phyloP scores from a whole-genome alignment of 2,113 vertebrate species.

The Malaclemys terrapin region DNA sequence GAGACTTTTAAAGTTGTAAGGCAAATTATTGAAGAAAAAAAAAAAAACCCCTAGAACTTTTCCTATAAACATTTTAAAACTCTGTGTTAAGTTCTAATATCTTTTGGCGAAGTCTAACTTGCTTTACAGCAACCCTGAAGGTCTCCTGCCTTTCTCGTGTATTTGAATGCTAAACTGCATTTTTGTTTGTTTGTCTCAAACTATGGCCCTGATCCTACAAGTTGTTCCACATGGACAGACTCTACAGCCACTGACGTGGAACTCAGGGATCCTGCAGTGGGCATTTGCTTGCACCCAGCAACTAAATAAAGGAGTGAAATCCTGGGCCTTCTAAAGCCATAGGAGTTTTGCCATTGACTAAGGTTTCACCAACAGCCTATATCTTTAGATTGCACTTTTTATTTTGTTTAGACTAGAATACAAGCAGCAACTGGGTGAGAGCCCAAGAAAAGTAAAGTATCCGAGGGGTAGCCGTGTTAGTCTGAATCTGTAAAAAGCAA shows the following conservation, averaged over 20 bases:
- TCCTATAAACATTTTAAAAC: not conserved
- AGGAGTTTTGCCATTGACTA: not conserved
- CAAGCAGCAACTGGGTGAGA: not conserved
- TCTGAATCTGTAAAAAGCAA: too few relatives aligned
- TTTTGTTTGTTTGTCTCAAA: not conserved
- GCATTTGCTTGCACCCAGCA: not conserved
- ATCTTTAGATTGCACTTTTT: not conserved
- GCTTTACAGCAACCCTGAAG: accelerated
- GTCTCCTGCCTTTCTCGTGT: not conserved
- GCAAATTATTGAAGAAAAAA: not conserved
- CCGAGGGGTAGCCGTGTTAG: too few relatives aligned
- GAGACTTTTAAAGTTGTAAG: not conserved
- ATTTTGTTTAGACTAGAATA: not conserved
- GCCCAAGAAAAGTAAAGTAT: not conserved
- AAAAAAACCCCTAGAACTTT: not conserved
- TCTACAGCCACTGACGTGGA: not conserved
- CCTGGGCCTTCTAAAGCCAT: not conserved
- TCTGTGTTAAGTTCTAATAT: accelerated
- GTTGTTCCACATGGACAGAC: not conserved
- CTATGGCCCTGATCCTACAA: not conserved
- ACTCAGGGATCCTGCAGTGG: too few relatives aligned
- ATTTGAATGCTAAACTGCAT: not conserved
- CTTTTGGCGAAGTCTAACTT: not conserved
- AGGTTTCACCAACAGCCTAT: not conserved
- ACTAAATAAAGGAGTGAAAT: not conserved